Percentiles rank a stretch among this genome's conserved stretches.
Evolutionary conservation across 2,113 vertebrate genomes (phyloP).

Genomic region (Spea bombifrons): DNA sequence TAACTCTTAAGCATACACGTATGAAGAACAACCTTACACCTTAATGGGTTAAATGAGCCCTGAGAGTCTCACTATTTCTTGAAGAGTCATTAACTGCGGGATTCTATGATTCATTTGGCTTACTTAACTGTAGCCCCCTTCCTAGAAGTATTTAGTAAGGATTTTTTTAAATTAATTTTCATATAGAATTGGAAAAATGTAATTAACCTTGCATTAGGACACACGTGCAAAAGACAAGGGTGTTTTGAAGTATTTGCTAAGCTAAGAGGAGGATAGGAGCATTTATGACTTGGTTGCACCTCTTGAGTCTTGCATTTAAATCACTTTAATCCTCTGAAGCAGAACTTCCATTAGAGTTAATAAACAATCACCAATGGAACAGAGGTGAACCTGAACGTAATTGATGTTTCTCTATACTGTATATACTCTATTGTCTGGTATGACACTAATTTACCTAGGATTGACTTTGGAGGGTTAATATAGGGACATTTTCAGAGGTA

Average conservation of each 20-base stretch:
- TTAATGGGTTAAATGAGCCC: too few relatives aligned
- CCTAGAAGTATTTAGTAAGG: background rate
- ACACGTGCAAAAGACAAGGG: slow-evolving; percentile 24
- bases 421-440: background rate
- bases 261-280: slow-evolving; percentile 28
- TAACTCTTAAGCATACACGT: too few relatives aligned
- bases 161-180: background rate
- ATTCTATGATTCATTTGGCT: background rate
- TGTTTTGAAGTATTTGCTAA: slow-evolving; percentile 30
- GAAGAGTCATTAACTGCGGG: too few relatives aligned
- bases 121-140: background rate
- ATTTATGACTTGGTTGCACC: slow-evolving; percentile 20
- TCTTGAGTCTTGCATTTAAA: slow-evolving; percentile 41
- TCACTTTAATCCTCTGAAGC: slow-evolving; percentile 42
- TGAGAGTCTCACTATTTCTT: too few relatives aligned
- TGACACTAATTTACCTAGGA: too few relatives aligned
- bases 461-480: too few relatives aligned
- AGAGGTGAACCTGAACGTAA: slow-evolving; percentile 11
- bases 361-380: slow-evolving; percentile 16
- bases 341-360: slow-evolving; percentile 43
- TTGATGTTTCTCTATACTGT: background rate
- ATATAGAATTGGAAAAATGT: background rate
- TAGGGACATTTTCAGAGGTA: too few relatives aligned
- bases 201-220: slow-evolving; percentile 29
- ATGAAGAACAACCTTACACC: too few relatives aligned